Evolutionary conservation across 2,113 vertebrate genomes (phyloP).

Genomic region (Malurus melanocephalus): DNA sequence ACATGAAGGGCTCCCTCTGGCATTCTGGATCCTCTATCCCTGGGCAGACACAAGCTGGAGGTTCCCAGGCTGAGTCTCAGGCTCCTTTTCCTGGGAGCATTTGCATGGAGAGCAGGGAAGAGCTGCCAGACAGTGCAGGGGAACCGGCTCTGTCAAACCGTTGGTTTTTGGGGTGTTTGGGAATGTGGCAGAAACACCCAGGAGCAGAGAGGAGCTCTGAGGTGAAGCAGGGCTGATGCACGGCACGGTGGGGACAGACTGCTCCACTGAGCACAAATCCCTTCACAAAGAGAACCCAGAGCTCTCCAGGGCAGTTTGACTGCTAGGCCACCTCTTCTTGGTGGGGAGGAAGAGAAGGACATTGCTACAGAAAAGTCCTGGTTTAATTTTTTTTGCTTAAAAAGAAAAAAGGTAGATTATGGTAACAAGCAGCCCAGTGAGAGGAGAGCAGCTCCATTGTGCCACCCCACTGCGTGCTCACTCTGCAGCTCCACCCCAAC

Average conservation of each 20-base stretch:
- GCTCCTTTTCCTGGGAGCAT: background rate
- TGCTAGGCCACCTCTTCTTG: background rate
- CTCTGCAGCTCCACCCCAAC: background rate
- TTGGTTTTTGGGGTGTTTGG: background rate
- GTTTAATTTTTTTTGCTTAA: background rate
- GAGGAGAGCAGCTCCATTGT: background rate
- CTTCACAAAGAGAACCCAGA: background rate
- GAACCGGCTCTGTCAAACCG: background rate
- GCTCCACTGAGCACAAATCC: background rate
- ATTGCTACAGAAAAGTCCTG: background rate
- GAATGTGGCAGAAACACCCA: background rate
- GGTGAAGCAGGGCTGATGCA: background rate
- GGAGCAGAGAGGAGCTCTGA: background rate
- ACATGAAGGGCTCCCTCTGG: fast-evolving
- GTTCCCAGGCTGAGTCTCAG: background rate
- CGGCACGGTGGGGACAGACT: fast-evolving
- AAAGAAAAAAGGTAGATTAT: background rate
- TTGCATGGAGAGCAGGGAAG: background rate
- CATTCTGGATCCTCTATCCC: background rate
- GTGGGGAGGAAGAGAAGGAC: background rate
- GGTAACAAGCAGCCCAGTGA: background rate
- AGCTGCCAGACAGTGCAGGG: background rate
- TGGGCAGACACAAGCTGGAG: background rate
- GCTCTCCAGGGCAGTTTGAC: background rate
- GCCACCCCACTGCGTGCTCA: fast-evolving